Conservation (phyloP, 1,140 invertebrate genomes). For the Varroa destructor region DNA sequence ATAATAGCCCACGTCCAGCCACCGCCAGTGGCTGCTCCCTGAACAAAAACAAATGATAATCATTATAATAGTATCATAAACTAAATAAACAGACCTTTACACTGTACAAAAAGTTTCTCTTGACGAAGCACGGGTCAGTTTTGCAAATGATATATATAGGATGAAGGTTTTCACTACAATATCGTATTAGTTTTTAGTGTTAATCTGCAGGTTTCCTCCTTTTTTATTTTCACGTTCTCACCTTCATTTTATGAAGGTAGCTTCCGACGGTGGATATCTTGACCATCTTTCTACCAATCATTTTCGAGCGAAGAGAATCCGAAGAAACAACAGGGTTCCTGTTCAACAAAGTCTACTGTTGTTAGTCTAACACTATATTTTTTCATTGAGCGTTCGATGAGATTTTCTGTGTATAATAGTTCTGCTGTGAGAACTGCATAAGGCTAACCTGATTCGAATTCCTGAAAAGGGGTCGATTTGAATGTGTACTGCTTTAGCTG, state of each 20-base stretch:
- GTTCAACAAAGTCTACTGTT: background rate
- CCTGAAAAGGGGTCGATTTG: conserved; percentile 22
- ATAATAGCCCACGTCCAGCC: too few species aligned
- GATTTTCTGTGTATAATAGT: background rate
- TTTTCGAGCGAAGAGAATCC: conserved; percentile 1
- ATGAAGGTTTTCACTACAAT: too few species aligned
- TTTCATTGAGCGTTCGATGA: background rate
- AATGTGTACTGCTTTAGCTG: background rate
- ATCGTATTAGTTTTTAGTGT: too few species aligned
- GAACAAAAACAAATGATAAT: too few species aligned
- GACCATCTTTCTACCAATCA: conserved; percentile 6
- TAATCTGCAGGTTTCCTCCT: too few species aligned
- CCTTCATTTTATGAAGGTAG: conserved; percentile 19
- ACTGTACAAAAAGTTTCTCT: too few species aligned
- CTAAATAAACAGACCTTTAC: too few species aligned
- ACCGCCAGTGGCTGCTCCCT: too few species aligned
- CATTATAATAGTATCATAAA: too few species aligned
- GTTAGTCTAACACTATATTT: background rate
- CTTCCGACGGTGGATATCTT: background rate
- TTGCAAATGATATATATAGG: too few species aligned
- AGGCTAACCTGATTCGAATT: background rate
- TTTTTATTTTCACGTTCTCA: background rate
- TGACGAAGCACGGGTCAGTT: too few species aligned
- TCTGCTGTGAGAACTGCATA: background rate
- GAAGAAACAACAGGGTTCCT: conserved; percentile 23